Evolutionary conservation across 2,888 invertebrate genomes (phyloP).

Genomic region (Morpho achilles): DNA sequence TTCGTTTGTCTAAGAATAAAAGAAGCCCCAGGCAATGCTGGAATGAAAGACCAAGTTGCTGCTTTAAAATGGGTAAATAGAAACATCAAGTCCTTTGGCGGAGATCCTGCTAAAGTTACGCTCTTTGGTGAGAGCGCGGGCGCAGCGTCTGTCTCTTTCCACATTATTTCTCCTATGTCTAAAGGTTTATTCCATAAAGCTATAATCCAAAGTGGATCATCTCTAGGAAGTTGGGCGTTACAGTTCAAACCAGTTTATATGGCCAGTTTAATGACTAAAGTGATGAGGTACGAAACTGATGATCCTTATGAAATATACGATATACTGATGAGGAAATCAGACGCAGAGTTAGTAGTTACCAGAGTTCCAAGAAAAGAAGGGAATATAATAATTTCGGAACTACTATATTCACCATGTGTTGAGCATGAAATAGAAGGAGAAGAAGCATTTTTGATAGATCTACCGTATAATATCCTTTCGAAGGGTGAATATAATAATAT

Average conservation of each 20-base stretch:
- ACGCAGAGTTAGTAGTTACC: constrained; percentile 48
- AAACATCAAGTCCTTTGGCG: constrained; percentile 55
- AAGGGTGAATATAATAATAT: constrained; percentile 54
- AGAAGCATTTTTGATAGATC: constrained; percentile 55
- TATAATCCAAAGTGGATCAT: constrained; percentile 62
- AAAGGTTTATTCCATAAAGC: constrained; percentile 62
- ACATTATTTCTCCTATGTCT: constrained; percentile 57
- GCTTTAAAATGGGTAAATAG: constrained; percentile 55
- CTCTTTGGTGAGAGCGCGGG: constrained; percentile 68
- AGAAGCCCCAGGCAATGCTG: constrained; percentile 63
- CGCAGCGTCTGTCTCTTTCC: constrained; percentile 52
- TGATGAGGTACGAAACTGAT: constrained; percentile 45
- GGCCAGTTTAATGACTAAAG: constrained; percentile 53
- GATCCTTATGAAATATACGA: constrained; percentile 51
- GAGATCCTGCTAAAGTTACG: constrained; percentile 55
- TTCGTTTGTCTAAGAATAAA: constrained; percentile 54
- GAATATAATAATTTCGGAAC: constrained; percentile 45
- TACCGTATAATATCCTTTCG: constrained; percentile 43
- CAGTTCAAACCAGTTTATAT: constrained; percentile 52
- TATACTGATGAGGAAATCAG: constrained; percentile 46
- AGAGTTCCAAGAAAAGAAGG: constrained; percentile 51
- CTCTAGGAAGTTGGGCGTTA: constrained; percentile 51
- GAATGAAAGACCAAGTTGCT: constrained; percentile 59
- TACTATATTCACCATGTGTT: constrained; percentile 52
- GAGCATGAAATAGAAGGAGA: constrained; percentile 52